A percentile compares a stretch with the other conserved stretches of the same genome.
These are phyloP conservation scores for Brachionus sp. DNA, from an alignment of 1,140 invertebrate genomes.

Conservation along the genomic window DNA sequence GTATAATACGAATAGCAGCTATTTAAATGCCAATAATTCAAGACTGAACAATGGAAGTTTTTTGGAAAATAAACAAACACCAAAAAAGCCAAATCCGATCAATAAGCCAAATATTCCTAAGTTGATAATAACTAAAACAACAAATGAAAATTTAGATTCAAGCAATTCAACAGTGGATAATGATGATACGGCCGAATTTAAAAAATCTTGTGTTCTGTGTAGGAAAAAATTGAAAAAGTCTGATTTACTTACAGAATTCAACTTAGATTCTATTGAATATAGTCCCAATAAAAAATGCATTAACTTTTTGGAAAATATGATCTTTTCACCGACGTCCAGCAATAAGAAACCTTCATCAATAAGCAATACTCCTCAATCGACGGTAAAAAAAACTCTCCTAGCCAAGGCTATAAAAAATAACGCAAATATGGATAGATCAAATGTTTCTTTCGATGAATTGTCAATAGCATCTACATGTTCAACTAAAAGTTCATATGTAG, in stretches of 20 bases:
- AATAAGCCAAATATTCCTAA: not conserved
- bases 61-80: slow-evolving; percentile 1
- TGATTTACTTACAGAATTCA: not conserved
- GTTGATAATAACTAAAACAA: not conserved
- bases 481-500: not conserved
- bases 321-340: not conserved
- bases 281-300: slow-evolving; percentile 37
- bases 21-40: not conserved
- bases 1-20: not conserved
- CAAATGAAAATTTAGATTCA: not conserved
- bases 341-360: not conserved
- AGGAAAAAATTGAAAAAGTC: not conserved
- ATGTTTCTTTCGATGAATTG: not conserved
- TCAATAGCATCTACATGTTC: not conserved
- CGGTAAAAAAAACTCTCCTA: slow-evolving; percentile 29
- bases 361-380: slow-evolving; percentile 24
- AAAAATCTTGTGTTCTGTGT: not conserved
- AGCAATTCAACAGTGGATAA: not conserved
- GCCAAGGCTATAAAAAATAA: slow-evolving; percentile 39
- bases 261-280: not conserved
- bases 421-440: not conserved
- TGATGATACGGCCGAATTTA: not conserved
- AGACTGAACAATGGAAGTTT: slow-evolving; percentile 18
- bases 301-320: slow-evolving; percentile 25
- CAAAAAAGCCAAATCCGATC: not conserved